A percentile compares a stretch with the other conserved stretches of the same genome.
Conservation (phyloP, 1,140 invertebrate species). For the Aporrectodea caliginosa region DNA sequence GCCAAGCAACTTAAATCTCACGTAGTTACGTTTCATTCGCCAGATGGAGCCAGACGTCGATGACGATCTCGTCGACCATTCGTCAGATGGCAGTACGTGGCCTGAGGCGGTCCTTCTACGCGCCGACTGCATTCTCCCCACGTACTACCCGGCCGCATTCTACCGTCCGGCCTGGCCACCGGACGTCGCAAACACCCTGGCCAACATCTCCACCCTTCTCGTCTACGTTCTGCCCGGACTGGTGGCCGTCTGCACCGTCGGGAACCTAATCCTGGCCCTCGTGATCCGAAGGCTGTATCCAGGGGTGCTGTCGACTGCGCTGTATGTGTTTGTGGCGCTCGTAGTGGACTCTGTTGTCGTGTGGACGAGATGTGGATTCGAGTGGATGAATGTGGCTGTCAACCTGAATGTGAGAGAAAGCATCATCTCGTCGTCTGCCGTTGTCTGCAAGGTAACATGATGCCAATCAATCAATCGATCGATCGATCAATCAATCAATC, state of each 20-base stretch:
- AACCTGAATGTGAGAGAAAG: conserved; percentile 36
- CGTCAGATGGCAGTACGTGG: neutral
- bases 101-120: neutral
- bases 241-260: conserved; percentile 46
- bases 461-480: too few species aligned
- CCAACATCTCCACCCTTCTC: conserved; percentile 3
- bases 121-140: conserved; percentile 16
- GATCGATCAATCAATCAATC: neutral
- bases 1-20: too few species aligned
- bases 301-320: conserved; percentile 49
- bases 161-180: neutral
- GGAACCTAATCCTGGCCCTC: conserved; percentile 42
- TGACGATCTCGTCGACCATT: neutral
- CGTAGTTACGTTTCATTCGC: too few species aligned
- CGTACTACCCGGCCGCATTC: neutral
- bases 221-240: conserved; percentile 43
- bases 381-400: conserved; percentile 38
- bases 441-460: conserved; percentile 49
- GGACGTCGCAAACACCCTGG: neutral
- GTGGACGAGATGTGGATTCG: conserved; percentile 47
- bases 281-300: conserved; percentile 42
- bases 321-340: conserved; percentile 47
- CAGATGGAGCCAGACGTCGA: neutral
- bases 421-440: conserved; percentile 43
- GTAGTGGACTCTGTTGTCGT: conserved; percentile 45